Evolutionary conservation across 2,113 vertebrate genomes (phyloP), one percentile per base, ranked within the genome.

Genomic region (Micronisus gabar): DNA sequence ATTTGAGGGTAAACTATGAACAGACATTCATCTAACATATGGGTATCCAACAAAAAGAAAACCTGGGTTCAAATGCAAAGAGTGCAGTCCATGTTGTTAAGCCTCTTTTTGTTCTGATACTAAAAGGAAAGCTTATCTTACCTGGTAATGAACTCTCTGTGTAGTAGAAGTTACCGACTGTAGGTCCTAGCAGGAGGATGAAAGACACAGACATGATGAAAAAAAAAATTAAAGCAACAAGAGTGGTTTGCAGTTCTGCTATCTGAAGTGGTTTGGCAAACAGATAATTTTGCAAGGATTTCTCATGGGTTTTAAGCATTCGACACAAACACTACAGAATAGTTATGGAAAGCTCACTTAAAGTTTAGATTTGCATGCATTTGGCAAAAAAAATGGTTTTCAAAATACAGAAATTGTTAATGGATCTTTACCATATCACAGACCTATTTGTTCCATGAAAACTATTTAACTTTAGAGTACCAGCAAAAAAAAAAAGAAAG

Each of bases 81-180:
- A 53, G 3, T 30, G 2, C 23, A 48, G 25, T 48, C 70, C 59
- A 66, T 25, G 36, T 65, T 62, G 32, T 48, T 52, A 70, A 86
- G 48, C 8, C 27, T 70, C 9, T 36, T 23, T 47, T 61, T 50
- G 30, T 73, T 90, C 75, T 81, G 58, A 81, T 16, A 26, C 27
- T 78, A 59, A 83, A 93, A 65, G 41, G 36, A 93, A 97, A 97
- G 15, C 6, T 92, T 84, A 29, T 88, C 91, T 98, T 98, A 99
- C 99, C 99, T 99, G 99, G 67, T 99, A 99, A 97, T 99, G 99
- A 98, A 99, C 99, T 98, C 99, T 98, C 95, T 99, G 99, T 67
- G 98, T 98, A 79, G 95, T 86, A 96, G 98, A 98, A 87, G 98
- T 97, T 95, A 97, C 98, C 2, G 98, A 98, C 74, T 98, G 98